A percentile compares a stretch with the other conserved stretches of the same genome.
phyloP scores from a whole-genome alignment of 1,140 invertebrate genomes.

The Drosophila punjabiensis region DNA sequence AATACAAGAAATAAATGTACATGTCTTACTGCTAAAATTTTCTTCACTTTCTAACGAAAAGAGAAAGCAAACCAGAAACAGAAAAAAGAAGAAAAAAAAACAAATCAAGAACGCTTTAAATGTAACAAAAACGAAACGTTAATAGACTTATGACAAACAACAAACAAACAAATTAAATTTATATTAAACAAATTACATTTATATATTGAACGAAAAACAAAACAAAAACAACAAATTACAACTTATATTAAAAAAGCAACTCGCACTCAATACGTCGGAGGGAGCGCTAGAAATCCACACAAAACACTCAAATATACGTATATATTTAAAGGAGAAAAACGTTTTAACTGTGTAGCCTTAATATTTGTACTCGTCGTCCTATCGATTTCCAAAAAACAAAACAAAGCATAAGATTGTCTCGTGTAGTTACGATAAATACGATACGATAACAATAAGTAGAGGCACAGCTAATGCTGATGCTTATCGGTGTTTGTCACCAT shows the following conservation, averaged over 20 bases:
- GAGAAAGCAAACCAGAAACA: constrained; percentile 32
- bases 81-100: constrained; percentile 43
- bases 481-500: constrained; percentile 51
- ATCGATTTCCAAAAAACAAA: constrained; percentile 58
- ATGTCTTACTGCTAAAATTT: constrained; percentile 31
- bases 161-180: constrained; percentile 48
- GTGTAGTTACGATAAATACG: constrained; percentile 19
- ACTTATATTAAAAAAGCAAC: constrained; percentile 37
- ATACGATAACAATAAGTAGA: constrained; percentile 41
- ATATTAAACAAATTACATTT: constrained; percentile 48
- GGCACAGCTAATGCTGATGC: constrained; percentile 21
- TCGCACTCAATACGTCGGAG: constrained; percentile 30
- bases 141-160: constrained; percentile 74
- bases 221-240: constrained; percentile 21
- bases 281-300: constrained; percentile 33
- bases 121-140: constrained; percentile 84
- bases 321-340: constrained; percentile 58
- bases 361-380: constrained; percentile 62
- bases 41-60: constrained; percentile 70
- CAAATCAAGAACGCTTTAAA: constrained; percentile 82
- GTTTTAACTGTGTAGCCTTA: constrained; percentile 83
- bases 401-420: constrained; percentile 18
- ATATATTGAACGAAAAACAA: constrained; percentile 45
- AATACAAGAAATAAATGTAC: neutral
- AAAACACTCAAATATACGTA: constrained; percentile 51